Evolutionary conservation across 2,797 vertebrate species (phyloP).

Genomic region (Oceanodroma leucorhoa): DNA sequence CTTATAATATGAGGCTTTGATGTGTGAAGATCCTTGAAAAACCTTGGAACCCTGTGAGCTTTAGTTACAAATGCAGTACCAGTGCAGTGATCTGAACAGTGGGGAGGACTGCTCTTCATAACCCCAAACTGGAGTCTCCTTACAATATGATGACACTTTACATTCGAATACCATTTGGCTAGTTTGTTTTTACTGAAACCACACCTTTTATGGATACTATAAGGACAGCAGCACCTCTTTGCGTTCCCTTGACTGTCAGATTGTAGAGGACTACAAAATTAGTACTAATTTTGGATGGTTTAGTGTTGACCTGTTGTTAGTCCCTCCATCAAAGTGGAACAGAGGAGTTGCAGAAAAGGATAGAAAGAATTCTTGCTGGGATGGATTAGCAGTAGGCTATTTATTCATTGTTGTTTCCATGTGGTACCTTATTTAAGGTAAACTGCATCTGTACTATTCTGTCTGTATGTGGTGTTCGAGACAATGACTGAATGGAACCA

Average conservation of each 20-base stretch:
- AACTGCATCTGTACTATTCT: neutral
- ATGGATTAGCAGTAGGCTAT: neutral
- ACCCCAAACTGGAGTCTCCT: neutral
- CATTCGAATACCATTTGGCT: neutral
- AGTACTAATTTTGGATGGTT: neutral
- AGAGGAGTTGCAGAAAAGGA: neutral
- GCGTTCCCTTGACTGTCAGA: neutral
- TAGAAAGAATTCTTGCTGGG: neutral
- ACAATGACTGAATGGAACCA: neutral
- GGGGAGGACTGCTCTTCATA: neutral
- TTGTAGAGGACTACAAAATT: neutral
- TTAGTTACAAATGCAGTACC: neutral
- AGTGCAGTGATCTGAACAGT: neutral
- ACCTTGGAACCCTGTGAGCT: neutral
- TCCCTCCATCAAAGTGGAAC: neutral
- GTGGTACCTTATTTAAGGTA: neutral
- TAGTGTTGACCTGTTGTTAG: neutral
- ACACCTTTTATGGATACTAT: neutral
- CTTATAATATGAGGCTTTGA: neutral
- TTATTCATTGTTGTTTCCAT: neutral
- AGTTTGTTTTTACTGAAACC: neutral
- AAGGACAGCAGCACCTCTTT: neutral
- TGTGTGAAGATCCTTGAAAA: neutral
- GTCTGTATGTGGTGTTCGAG: neutral
- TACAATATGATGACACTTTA: rapidly evolving